These are phyloP conservation scores for Chaunax sp. DNA, from an alignment of 2,797 vertebrate genomes.

Conservation along the genomic window DNA sequence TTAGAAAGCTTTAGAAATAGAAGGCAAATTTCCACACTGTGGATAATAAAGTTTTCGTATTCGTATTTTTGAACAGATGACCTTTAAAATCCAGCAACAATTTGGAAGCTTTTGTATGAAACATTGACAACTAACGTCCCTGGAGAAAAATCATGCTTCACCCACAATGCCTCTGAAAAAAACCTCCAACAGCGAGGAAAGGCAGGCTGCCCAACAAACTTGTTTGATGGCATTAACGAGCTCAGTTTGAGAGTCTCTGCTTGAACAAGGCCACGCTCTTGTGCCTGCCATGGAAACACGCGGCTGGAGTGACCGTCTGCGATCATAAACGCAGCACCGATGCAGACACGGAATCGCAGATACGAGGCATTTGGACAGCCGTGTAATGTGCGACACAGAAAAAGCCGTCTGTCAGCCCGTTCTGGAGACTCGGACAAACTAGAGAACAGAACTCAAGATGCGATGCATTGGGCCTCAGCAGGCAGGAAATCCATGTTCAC, in stretches of 20 bases:
- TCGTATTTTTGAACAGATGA: not conserved
- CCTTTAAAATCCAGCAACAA: not conserved
- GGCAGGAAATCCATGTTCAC: slow-evolving; percentile 2
- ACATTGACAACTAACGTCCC: not conserved
- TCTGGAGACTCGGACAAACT: not conserved
- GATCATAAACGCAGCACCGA: slow-evolving; percentile 1
- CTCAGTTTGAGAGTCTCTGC: slow-evolving; percentile 11
- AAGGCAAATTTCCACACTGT: too few relatives aligned
- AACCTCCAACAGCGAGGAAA: not conserved
- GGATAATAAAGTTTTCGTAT: too few relatives aligned
- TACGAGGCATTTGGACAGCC: not conserved
- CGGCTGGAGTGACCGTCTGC: slow-evolving; percentile 18
- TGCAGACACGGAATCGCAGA: not conserved
- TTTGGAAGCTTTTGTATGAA: not conserved
- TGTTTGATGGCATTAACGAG: slow-evolving; percentile 36
- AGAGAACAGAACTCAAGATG: slow-evolving; percentile 1
- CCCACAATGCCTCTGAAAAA: slow-evolving; percentile 3
- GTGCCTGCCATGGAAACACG: slow-evolving; percentile 21
- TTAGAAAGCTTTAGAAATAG: too few relatives aligned
- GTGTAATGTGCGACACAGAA: slow-evolving; percentile 4
- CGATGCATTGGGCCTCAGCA: not conserved
- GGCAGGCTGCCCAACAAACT: not conserved
- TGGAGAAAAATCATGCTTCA: not conserved
- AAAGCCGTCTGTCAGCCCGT: not conserved
- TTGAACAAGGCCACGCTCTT: slow-evolving; percentile 18